Percentiles rank a stretch among this genome's conserved stretches.
These are phyloP conservation scores for Oncorhynchus gorbuscha DNA, from an alignment of 2,113 vertebrate species.

Conservation along the genomic window DNA sequence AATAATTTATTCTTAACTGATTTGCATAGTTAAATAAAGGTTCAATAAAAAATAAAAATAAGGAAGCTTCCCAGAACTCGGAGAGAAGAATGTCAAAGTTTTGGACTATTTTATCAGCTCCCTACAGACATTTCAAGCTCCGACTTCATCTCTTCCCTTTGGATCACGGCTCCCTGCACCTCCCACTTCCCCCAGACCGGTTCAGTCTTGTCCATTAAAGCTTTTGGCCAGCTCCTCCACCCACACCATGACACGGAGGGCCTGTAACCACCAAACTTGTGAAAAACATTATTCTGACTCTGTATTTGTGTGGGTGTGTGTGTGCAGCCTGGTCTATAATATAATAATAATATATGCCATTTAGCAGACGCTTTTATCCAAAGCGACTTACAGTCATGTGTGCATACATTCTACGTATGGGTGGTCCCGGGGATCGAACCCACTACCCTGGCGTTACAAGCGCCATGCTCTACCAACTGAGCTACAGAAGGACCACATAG, in stretches of 20 bases:
- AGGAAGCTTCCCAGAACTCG: neutral
- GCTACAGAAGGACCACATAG: too few relatives aligned
- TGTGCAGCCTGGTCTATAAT: too few relatives aligned
- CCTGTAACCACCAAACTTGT: neutral
- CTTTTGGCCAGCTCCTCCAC: constrained; percentile 14
- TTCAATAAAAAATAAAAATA: neutral
- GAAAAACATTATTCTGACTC: neutral
- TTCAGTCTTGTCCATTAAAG: neutral
- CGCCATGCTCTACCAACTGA: too few relatives aligned
- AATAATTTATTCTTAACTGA: too few relatives aligned
- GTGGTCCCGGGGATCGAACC: too few relatives aligned
- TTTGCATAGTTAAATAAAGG: too few relatives aligned
- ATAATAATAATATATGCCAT: too few relatives aligned
- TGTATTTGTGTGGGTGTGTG: neutral
- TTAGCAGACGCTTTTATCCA: too few relatives aligned
- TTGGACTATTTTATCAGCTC: neutral
- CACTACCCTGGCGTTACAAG: too few relatives aligned
- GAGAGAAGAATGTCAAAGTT: neutral
- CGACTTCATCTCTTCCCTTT: neutral
- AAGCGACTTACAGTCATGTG: too few relatives aligned
- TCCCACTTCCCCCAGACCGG: neutral
- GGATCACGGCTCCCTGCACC: constrained; percentile 8
- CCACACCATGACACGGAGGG: constrained; percentile 3
- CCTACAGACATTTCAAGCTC: neutral
- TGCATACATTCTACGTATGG: too few relatives aligned